Percentiles rank a stretch among this genome's conserved stretches.
Evolutionary conservation across 2,888 invertebrate genomes (phyloP).

Genomic region (Cotesia congregata): DNA sequence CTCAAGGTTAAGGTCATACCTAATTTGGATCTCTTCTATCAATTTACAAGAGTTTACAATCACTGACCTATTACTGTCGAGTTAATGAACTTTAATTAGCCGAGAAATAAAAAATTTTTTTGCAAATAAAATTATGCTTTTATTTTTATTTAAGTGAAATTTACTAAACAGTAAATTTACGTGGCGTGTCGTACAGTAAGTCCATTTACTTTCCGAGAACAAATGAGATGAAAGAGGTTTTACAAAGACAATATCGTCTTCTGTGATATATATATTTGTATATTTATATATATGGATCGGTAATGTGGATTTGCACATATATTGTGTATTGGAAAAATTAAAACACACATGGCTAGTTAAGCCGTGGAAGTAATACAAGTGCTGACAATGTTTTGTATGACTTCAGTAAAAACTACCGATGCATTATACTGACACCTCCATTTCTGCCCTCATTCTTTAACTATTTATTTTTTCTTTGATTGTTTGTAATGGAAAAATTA

Average conservation of each 20-base stretch:
- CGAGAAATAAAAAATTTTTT: not conserved
- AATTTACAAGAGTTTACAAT: not conserved
- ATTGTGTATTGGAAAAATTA: not conserved
- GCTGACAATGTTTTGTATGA: conserved; percentile 58
- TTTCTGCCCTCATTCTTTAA: conserved; percentile 13
- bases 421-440: conserved; percentile 22
- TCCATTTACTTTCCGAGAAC: not conserved
- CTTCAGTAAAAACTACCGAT: conserved; percentile 50
- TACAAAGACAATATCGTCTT: not conserved
- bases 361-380: conserved; percentile 60
- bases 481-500: not conserved
- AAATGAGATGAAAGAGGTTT: not conserved
- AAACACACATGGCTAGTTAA: conserved; percentile 20
- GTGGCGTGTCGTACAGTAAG: not conserved
- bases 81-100: not conserved
- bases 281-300: not conserved
- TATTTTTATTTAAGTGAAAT: too few species aligned
- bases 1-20: not conserved
- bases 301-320: not conserved
- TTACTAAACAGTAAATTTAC: too few species aligned
- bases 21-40: not conserved
- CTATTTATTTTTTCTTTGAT: not conserved
- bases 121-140: too few species aligned
- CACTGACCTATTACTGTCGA: not conserved
- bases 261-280: not conserved